phyloP scores from a whole-genome alignment of 1,140 invertebrate species.

The Metaphire vulgaris region DNA sequence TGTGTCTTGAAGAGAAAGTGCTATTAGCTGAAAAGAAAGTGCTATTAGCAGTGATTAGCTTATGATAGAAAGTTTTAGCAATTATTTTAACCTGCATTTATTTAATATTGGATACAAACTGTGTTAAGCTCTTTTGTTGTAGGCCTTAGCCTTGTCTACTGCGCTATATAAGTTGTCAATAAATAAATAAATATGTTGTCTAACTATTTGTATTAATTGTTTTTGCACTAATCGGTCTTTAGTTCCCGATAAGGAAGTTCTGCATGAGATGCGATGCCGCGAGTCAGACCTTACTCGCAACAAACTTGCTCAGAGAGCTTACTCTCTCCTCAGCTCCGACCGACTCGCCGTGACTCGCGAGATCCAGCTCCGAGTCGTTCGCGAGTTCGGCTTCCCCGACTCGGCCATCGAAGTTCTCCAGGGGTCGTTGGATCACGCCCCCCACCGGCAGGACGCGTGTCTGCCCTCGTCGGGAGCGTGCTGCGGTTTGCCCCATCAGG shows the following conservation, averaged over 20 bases:
- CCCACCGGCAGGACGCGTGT: neutral
- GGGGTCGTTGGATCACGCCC: constrained; percentile 30
- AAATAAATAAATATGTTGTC: no score
- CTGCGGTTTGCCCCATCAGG: neutral
- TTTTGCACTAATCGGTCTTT: no score
- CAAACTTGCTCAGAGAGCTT: constrained; percentile 70
- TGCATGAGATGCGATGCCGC: constrained; percentile 68
- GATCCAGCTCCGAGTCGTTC: constrained; percentile 77
- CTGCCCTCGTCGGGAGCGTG: neutral
- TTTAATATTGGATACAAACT: no score
- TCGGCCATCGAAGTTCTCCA: constrained; percentile 77
- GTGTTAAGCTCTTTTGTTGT: no score
- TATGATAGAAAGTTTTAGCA: no score
- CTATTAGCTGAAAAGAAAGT: no score
- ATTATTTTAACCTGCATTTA: no score
- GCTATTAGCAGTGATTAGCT: no score
- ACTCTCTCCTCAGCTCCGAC: constrained; percentile 55
- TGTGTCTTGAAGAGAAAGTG: no score
- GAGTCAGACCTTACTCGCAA: constrained; percentile 74
- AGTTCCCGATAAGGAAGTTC: neutral
- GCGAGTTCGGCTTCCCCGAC: constrained; percentile 89
- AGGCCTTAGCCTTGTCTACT: no score
- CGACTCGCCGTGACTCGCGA: constrained; percentile 68
- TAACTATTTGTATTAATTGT: no score
- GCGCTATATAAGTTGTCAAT: no score